Evolutionary conservation across 1,140 invertebrate species (phyloP), one percentile per base, ranked within the genome.

Genomic region (Scaptomyza pallida): DNA sequence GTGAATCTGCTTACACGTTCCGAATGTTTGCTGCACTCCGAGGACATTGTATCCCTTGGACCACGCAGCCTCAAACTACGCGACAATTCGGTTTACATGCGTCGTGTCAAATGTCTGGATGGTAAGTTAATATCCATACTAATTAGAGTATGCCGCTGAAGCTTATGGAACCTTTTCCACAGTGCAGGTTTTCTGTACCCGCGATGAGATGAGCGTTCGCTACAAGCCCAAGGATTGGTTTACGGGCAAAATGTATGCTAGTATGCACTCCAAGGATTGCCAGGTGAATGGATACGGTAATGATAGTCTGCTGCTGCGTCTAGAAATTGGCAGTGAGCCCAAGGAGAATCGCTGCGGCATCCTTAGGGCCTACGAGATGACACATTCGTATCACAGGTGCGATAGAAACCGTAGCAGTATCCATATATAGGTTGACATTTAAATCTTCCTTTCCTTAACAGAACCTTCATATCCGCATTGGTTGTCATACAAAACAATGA

Each of bases 401-500:
- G 6, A 26, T n/a, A n/a, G n/a, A n/a, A n/a, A n/a, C n/a, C n/a
- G n/a, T n/a, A n/a, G n/a, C n/a, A n/a, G n/a, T n/a, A n/a, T n/a
- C n/a, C 5, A 26, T 26, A 26, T 26, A 26, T 6, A 26, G 5
- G 23, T 26, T 26, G 23, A 5, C 23, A 21, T 21, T 26, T 26
- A 5, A 5, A 26, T 5, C 1, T 2, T 23, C 0, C 26, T 9
- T 30, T 30, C 17, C 5, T 15, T 37, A 0, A n/a, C 13, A 85
- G 94, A 76, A 94, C 93, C 13, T 92, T 95, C 75, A 93, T 94
- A 26, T 93, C 94, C 65, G 93, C 93, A 13, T 92, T 93, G 78
- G 91, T 94, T 71, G 93, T 95, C 80, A 92, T 95, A n/a, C 94
- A 94, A 82, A 94, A 94, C 88, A 95, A 95, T 82, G 92, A 93